A percentile compares a stretch with the other conserved stretches of the same genome.
phyloP scores from a whole-genome alignment of 2,797 vertebrate genomes.

The Anniella stebbinsi region DNA sequence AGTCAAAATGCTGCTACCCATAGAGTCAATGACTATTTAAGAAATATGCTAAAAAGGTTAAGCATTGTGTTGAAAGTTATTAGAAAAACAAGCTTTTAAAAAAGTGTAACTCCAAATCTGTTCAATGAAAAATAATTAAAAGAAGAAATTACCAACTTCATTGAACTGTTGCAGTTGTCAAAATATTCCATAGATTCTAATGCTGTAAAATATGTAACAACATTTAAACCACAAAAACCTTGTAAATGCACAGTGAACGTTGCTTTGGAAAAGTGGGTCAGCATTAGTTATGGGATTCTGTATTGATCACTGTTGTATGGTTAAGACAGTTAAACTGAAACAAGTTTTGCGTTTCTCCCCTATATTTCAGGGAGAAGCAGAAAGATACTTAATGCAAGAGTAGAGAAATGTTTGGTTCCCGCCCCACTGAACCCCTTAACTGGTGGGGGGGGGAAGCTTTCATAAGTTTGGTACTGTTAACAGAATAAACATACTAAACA shows the following conservation, averaged over 20 bases:
- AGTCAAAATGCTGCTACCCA: slow-evolving; percentile 63
- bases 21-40: slow-evolving; percentile 48
- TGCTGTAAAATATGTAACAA: slow-evolving; percentile 99
- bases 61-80: slow-evolving; percentile 53
- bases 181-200: slow-evolving; percentile 99
- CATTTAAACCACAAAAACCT: slow-evolving; percentile 94
- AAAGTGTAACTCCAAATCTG: slow-evolving; percentile 85
- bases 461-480: slow-evolving; percentile 55
- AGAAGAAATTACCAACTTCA: slow-evolving; percentile 96
- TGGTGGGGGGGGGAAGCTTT: slow-evolving; percentile 52
- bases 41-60: slow-evolving; percentile 59
- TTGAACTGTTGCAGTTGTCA: slow-evolving; percentile 96
- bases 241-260: slow-evolving; percentile 84
- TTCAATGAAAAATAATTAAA: slow-evolving; percentile 96
- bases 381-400: slow-evolving; percentile 72
- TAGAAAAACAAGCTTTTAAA: slow-evolving; percentile 79
- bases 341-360: slow-evolving; percentile 67
- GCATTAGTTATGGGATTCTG: slow-evolving; percentile 80
- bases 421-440: slow-evolving; percentile 5
- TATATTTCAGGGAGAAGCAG: slow-evolving; percentile 62
- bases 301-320: slow-evolving; percentile 73
- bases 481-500: slow-evolving; percentile 32
- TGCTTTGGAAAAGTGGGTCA: slow-evolving; percentile 79
- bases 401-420: slow-evolving; percentile 46
- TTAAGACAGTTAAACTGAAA: slow-evolving; percentile 79